phyloP scores from a whole-genome alignment of 2,888 invertebrate genomes.

The Proisotoma minuta region DNA sequence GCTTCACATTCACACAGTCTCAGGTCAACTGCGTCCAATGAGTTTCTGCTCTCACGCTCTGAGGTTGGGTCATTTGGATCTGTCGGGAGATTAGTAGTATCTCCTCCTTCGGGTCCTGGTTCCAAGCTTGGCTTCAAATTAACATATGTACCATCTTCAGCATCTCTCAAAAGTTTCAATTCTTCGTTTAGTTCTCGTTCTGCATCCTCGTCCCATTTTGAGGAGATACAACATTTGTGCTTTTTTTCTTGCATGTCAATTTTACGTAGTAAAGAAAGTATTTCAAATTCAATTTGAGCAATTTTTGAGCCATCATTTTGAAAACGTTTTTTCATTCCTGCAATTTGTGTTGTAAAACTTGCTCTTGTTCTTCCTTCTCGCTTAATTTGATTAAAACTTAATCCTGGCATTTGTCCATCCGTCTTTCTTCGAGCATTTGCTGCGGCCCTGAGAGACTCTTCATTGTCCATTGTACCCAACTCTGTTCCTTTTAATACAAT shows the following conservation, averaged over 20 bases:
- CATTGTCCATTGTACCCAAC: constrained; percentile 2
- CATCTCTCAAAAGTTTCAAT: constrained; percentile 1
- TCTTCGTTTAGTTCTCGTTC: constrained; percentile 2
- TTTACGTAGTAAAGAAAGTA: constrained; percentile 31
- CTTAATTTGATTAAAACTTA: not conserved
- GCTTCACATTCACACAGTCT: constrained; percentile 41
- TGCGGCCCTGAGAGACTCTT: constrained; percentile 10
- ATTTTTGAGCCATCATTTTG: constrained; percentile 29
- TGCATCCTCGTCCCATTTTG: not conserved
- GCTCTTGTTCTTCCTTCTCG: constrained; percentile 6
- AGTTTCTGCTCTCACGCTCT: not conserved
- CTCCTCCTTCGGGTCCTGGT: not conserved
- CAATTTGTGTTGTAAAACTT: constrained; percentile 22
- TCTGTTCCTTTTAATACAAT: constrained; percentile 24
- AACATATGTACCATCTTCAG: not conserved
- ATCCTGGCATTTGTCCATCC: not conserved
- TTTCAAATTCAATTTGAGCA: constrained; percentile 37
- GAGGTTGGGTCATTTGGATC: not conserved
- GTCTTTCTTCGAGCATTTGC: not conserved
- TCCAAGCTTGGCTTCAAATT: not conserved
- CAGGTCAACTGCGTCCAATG: constrained; percentile 24
- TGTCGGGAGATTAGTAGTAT: no score
- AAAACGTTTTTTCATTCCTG: constrained; percentile 30
- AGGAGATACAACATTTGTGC: not conserved
- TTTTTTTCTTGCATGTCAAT: constrained; percentile 19